Evolutionary conservation across 2,888 invertebrate genomes (phyloP), one percentile per base, ranked within the genome.

Genomic region (Brenthis daphne): DNA sequence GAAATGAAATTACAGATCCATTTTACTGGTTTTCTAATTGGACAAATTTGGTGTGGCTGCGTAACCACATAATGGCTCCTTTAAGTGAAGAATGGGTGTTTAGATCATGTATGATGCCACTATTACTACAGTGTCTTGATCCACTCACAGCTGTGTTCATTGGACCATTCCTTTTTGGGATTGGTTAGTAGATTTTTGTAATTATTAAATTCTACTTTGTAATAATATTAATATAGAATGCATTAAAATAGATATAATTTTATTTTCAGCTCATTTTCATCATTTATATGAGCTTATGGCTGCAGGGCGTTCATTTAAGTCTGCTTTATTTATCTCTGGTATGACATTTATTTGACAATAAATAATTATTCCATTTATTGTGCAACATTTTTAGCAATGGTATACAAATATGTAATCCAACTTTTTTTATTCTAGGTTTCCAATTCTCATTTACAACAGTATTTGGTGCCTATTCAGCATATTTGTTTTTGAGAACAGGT

Each of bases 1-100:
- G 29, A 29, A 29, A 5, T 29, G 47, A 24, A 16, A 24, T 14
- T 84, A 29, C 82, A 96, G 97, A 96, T 79, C 94, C 95, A 0
- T 90, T 94, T 71, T 96, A 95, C 77, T 96, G 97, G 97, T 84
- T 94, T 67, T 94, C 94, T 67, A 96, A 95, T 77, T 89, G 96
- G 71, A 94, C 94, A 77, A 96, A 97, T 78, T 89, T 97, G 65
- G 94, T 96, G 47, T 98, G 98, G 98, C 93, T 98, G 77, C 94
- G 99, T 71, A 98, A 98, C 85, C 96, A 97, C 82, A 87, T 98
- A 43, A 96, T 98, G 78, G 98, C 98, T 0, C 99, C 99, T 0
- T 85, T 99, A 64, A 97, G 98, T 68, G 99, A 99, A 88, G 99
- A 99, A 86, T 98, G 98, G 93, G 98, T 98, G 8, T 99, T 98